These are phyloP conservation scores for Parus major DNA, from an alignment of 2,113 vertebrate genomes.

Conservation along the genomic window DNA sequence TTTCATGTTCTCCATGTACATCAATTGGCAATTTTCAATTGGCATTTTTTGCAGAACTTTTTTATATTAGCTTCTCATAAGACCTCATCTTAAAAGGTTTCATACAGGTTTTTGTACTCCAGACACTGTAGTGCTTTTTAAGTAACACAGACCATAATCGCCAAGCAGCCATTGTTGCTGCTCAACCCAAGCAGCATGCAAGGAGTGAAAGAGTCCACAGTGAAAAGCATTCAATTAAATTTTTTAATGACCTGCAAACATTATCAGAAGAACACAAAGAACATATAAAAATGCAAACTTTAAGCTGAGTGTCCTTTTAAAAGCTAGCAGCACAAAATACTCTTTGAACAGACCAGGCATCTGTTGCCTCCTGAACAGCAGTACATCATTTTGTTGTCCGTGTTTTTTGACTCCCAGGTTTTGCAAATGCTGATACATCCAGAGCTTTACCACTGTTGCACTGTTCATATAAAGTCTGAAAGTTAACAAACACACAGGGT, in stretches of 20 bases:
- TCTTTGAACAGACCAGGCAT: background rate
- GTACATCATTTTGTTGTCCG: conserved; percentile 67
- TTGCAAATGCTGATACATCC: conserved; percentile 73
- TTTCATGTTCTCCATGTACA: background rate
- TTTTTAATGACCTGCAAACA: background rate
- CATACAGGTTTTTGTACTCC: background rate
- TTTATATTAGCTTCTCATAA: background rate
- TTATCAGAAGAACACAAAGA: background rate
- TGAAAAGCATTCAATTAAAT: background rate
- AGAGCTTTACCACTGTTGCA: conserved; percentile 75
- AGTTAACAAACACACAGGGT: conserved; percentile 26
- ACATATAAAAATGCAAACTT: background rate
- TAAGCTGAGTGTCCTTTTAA: background rate
- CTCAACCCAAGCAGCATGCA: background rate
- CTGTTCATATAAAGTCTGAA: conserved; percentile 82
- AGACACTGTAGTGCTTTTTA: background rate
- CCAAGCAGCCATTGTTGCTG: background rate
- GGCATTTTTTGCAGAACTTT: background rate
- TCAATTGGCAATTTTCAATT: background rate
- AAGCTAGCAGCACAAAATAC: conserved; percentile 25
- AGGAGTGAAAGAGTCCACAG: background rate
- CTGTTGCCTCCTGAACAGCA: background rate
- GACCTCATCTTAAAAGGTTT: background rate
- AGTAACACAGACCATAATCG: background rate
- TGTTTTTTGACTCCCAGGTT: conserved; percentile 58